These are phyloP conservation scores for Matsumurasca onukii DNA, from an alignment of 1,140 invertebrate species.

Conservation along the genomic window DNA sequence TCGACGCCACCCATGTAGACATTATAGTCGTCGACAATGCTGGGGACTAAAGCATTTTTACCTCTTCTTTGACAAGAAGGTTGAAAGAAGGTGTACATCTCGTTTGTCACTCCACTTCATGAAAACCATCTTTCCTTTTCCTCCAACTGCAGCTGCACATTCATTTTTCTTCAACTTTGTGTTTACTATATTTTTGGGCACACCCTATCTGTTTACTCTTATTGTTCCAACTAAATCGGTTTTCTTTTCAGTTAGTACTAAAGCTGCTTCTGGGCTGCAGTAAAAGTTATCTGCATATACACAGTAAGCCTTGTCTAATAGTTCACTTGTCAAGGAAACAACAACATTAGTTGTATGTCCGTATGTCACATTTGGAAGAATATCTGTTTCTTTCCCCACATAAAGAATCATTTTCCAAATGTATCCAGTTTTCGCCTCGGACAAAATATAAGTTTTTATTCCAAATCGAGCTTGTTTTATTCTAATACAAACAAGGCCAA, in stretches of 20 bases:
- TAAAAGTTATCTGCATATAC: constrained; percentile 20
- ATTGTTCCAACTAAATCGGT: constrained; percentile 3
- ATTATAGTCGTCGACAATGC: constrained; percentile 13
- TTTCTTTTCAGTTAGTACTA: neutral
- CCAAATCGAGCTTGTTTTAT: constrained; percentile 6
- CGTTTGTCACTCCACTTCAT: constrained; percentile 17
- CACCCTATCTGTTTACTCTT: neutral
- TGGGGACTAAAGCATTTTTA: neutral
- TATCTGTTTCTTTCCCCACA: neutral
- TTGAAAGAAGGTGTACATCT: neutral
- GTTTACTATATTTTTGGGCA: neutral
- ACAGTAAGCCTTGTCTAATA: neutral
- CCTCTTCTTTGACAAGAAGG: neutral
- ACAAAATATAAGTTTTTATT: constrained; percentile 5
- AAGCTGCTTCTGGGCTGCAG: constrained; percentile 6
- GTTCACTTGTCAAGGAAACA: neutral
- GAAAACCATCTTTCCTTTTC: neutral
- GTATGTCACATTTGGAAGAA: neutral
- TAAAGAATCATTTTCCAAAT: constrained; percentile 10
- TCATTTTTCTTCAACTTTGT: neutral
- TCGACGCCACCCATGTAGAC: constrained; percentile 11
- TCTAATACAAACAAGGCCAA: too few relatives aligned
- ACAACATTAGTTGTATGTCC: neutral
- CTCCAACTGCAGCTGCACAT: neutral
- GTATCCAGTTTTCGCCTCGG: neutral